phyloP scores from a whole-genome alignment of 2,797 vertebrate species.

The Telmatherina bonti region DNA sequence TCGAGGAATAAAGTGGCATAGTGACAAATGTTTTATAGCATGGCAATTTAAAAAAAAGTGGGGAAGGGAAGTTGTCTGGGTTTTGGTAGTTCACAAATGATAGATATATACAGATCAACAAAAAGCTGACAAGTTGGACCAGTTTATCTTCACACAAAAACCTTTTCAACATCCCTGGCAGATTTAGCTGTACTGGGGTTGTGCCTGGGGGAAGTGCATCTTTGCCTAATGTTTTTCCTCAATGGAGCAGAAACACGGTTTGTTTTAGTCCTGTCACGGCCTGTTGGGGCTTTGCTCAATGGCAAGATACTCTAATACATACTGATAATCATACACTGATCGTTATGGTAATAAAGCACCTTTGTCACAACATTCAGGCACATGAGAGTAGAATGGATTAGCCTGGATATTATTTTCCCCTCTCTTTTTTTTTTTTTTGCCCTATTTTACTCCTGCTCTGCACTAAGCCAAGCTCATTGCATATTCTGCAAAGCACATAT shows the following conservation, averaged over 20 bases:
- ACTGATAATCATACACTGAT: constrained; percentile 76
- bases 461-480: constrained; percentile 71
- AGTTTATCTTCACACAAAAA: constrained; percentile 60
- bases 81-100: constrained; percentile 77
- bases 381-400: constrained; percentile 75
- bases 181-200: constrained; percentile 44
- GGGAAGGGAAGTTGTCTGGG: constrained; percentile 35
- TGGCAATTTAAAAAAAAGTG: constrained; percentile 43
- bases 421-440: constrained; percentile 69
- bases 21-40: constrained; percentile 72
- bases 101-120: constrained; percentile 61
- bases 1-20: constrained; percentile 65
- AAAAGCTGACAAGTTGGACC: constrained; percentile 59
- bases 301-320: constrained; percentile 64
- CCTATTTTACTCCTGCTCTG: constrained; percentile 71
- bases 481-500: constrained; percentile 81
- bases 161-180: constrained; percentile 69
- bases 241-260: constrained; percentile 64
- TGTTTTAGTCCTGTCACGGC: constrained; percentile 65
- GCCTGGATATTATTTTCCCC: constrained; percentile 69
- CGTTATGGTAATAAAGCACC: constrained; percentile 76
- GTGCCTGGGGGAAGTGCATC: constrained; percentile 55
- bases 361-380: constrained; percentile 68
- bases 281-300: constrained; percentile 61
- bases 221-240: constrained; percentile 65